Evolutionary conservation across 2,888 invertebrate genomes (phyloP).

Genomic region (Bhutanitis thaidina): DNA sequence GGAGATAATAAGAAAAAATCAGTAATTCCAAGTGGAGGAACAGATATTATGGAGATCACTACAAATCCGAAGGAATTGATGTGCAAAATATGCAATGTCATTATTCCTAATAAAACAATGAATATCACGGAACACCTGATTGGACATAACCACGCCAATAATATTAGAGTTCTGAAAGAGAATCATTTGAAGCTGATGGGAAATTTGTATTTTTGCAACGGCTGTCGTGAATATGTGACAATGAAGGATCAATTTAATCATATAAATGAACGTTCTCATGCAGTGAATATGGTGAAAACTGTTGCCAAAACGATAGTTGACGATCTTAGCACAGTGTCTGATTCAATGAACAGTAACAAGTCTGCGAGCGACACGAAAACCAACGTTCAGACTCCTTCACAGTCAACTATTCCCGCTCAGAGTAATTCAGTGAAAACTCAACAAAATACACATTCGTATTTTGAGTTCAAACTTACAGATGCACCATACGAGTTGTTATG

Average conservation of each 20-base stretch:
- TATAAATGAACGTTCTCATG: neutral
- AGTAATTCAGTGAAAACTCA: neutral
- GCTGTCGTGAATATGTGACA: neutral
- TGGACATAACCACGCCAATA: neutral
- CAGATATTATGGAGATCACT: neutral
- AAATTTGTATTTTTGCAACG: neutral
- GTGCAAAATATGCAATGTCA: neutral
- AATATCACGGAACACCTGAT: neutral
- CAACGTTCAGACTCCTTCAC: neutral
- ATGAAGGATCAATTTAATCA: neutral
- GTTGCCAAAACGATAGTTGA: neutral
- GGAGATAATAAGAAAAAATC: neutral
- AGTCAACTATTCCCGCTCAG: neutral
- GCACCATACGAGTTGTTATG: neutral
- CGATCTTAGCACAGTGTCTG: neutral
- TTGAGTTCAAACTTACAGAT: neutral
- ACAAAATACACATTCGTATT: neutral
- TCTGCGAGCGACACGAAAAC: neutral
- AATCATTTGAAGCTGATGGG: neutral
- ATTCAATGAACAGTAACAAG: neutral
- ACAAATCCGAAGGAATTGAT: neutral
- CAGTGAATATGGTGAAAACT: neutral
- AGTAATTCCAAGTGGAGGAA: neutral
- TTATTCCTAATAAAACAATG: neutral
- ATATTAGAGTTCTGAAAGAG: neutral